Base-by-base conservation (phyloP, 2,113 vertebrate genomes). In the Neogale vison region DNA sequence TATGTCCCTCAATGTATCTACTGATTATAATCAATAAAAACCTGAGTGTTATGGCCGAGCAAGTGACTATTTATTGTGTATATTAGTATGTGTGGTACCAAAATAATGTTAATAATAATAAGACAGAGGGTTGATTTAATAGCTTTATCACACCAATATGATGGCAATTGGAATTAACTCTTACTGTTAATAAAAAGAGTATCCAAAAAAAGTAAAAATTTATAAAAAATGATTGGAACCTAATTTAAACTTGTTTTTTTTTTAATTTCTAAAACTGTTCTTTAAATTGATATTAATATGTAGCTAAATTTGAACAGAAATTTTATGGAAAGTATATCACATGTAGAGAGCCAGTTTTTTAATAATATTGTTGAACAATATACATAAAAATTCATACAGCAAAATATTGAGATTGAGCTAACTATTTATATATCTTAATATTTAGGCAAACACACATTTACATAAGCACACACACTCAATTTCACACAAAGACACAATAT, bases 61-160 rank as follows among this genome's bases (percentile, higher is more conserved):
- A 87, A 97, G 71, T 94, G 14, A 94, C 20, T 57, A 4, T 52
- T 45, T 63, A 92, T 89, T 83, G 3, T 84, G 29, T 36, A 34
- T 88, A n/a, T 86, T 67, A 72, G 6, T 85, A 17, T 88, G 3
- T 39, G 31, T 65, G 29, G 84, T 91, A 2, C 14, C 65, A 82
- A 57, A 87, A 17, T 57, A 93, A 87, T 86, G 29, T 36, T 52
- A 79, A 20, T 45, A 45, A 76, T 47, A 36, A 11, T 72, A 20
- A 7, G 26, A 21, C 24, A 69, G 26, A 17, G 15, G 6, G 6
- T 57, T 77, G 34, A 36, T 61, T 81, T 81, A 36, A 71, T 4
- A 57, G 17, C 15, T 36, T 84, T 24, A 71, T 80, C 20, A 50
- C 2, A 39, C 1, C 2, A 18, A 36, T 21, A 65, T 81, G 10